Base-by-base conservation (phyloP, 1,140 invertebrate species). In the Ips nitidus region DNA sequence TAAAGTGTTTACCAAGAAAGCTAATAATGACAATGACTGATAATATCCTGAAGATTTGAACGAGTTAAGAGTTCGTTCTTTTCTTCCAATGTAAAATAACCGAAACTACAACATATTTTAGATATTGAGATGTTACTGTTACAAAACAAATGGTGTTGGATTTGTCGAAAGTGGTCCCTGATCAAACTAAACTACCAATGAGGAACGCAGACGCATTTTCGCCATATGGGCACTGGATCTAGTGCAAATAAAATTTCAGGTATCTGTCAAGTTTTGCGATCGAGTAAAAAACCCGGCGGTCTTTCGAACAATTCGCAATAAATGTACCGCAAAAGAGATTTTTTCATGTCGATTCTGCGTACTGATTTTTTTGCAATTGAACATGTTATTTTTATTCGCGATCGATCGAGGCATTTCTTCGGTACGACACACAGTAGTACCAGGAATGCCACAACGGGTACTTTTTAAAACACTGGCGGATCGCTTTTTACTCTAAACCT, bases 361-460 rank as follows among this genome's bases (percentile, higher is more conserved):
- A 67, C 36, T 40, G 66, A 52, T 55, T 59, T 67, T 58, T 67
- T 67, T 67, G 58, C 45, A 67, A 67, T 67, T 67, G 66, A 67
- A 67, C 66, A 56, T 65, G 66, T 67, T 67, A 67, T 67, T 67
- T 67, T 67, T 67, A 67, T 67, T 67, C 66, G 56, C 55, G 42
- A 67, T 67, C 66, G 66, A 67, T 67, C 66, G 56, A 67, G 66
- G 66, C 52, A 67, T 67, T 67, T 59, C 55, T 53, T 67, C 66
- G 66, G 66, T 67, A 67, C 66, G 66, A 67, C 66, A 67, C 66
- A 61, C 66, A 56, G 56, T 61, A 60, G 66, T 67, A 67, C 66
- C 43, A 36, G 66, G 66, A 67, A 67, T 61, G 66, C 66, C 43
- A 59, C 45, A 53, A 59, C 55, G 45, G 37, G 22, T 67, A 60